Evolutionary conservation across 2,113 vertebrate genomes (phyloP), one percentile per base, ranked within the genome.

Genomic region (Thunnus thynnus): DNA sequence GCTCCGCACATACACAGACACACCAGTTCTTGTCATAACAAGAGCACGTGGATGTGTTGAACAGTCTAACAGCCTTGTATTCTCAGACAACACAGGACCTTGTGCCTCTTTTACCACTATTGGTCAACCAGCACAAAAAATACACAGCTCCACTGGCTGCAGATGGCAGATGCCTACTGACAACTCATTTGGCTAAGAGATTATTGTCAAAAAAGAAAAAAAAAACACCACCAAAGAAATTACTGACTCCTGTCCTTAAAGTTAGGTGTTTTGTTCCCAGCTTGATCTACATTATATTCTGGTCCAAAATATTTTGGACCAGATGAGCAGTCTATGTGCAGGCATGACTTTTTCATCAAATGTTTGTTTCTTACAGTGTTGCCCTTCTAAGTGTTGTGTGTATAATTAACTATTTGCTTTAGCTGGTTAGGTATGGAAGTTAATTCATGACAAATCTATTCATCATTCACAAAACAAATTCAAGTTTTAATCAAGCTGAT

Each of bases 11-110:
- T 63, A 58, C 32, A 74, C 14, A 78, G 70, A 78, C 72, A 64
- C 30, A 73, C 20, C 32, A 30, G 13, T 56, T 78, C 69, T 76
- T 90, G 67, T 76, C 71, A 91, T 73, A 74, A 82, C 69, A 80
- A n/a, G 27, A 68, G 70, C 83, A 79, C n/a, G 55, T 72, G 83
- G 62, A 72, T 13, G 55, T 78, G 72, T 69, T 48, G 27, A 70
- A 27, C 25, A 64, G 76, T 46, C 18, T 16, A 52, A 16, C 68
- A 32, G 73, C 70, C 18, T 64, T 50, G 57, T 48, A 2, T 66
- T 78, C 63, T 91, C 74, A 77, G 56, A 78, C 58, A 85, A 58
- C 27, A 64, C 58, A 76, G 30, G 36, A 22, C 54, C 12, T 5
- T 22, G 32, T 63, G 52, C 55, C 16, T 80, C 36, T 51, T 74